Evolutionary conservation across 1,140 invertebrate species (phyloP).

Genomic region (Brachionus manjavacas): DNA sequence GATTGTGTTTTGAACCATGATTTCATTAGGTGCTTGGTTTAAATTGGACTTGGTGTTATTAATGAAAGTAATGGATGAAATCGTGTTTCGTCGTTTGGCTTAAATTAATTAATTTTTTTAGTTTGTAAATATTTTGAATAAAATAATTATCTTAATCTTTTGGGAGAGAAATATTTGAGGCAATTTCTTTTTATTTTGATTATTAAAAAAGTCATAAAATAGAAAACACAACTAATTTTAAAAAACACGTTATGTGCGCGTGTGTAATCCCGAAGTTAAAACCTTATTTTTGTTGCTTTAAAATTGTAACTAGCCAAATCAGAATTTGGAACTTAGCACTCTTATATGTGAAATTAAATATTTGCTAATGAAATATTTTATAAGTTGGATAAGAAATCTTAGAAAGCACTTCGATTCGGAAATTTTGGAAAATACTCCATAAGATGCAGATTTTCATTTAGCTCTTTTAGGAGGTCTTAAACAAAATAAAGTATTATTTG

Average conservation of each 20-base stretch:
- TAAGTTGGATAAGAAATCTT: neutral
- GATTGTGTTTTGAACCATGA: neutral
- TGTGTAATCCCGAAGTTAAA: neutral
- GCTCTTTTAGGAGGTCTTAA: neutral
- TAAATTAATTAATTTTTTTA: constrained; percentile 1
- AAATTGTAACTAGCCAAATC: neutral
- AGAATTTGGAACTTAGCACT: neutral
- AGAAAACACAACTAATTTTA: neutral
- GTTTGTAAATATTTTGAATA: neutral
- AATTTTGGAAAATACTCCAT: neutral
- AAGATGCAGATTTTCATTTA: neutral
- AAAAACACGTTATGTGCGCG: neutral
- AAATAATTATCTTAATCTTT: neutral
- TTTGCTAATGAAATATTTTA: neutral
- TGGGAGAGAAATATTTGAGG: neutral
- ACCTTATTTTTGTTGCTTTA: neutral
- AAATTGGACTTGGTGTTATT: neutral
- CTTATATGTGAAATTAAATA: neutral
- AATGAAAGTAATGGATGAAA: constrained; percentile 12
- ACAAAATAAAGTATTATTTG: no score
- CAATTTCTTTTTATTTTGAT: neutral
- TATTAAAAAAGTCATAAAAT: neutral
- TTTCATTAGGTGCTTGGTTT: neutral
- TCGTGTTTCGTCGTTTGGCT: constrained; percentile 38
- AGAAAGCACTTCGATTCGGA: neutral